phyloP scores from a whole-genome alignment of 2,888 invertebrate genomes.

The Linnaemya vulpina region DNA sequence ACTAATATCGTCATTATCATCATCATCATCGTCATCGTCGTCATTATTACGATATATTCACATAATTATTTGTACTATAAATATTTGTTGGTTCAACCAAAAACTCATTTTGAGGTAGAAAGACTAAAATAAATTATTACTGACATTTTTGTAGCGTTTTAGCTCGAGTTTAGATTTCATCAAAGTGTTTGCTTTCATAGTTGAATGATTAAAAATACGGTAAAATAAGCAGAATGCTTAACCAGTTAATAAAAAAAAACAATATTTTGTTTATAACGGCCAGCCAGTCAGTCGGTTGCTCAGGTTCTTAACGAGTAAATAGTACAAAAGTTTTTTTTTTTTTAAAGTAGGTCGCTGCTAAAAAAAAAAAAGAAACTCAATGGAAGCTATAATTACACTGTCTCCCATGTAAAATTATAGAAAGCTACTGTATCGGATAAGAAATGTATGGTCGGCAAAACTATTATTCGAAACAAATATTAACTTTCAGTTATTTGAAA shows the following conservation, averaged over 20 bases:
- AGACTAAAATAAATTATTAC: conserved; percentile 1
- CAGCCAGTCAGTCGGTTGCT: background rate
- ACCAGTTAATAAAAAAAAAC: conserved; percentile 22
- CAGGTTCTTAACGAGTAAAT: conserved; percentile 3
- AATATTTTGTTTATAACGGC: background rate
- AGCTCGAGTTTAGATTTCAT: conserved; percentile 50
- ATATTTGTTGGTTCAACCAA: conserved; percentile 25
- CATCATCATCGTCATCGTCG: background rate
- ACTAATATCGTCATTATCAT: background rate
- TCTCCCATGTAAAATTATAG: background rate
- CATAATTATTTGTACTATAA: conserved; percentile 28
- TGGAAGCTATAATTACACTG: conserved; percentile 13
- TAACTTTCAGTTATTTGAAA: too few species aligned
- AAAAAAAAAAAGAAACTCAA: conserved; percentile 18
- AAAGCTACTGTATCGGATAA: background rate
- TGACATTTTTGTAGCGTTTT: conserved; percentile 13
- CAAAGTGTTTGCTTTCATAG: conserved; percentile 38
- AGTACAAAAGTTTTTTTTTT: conserved; percentile 3
- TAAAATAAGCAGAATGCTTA: background rate
- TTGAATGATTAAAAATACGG: background rate
- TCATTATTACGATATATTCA: conserved; percentile 31
- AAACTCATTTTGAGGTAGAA: conserved; percentile 19
- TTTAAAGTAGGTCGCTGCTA: conserved; percentile 43
- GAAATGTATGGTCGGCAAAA: too few species aligned
- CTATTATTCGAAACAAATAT: too few species aligned